A percentile compares a stretch with the other conserved stretches of the same genome.
Conservation (phyloP, 2,113 vertebrate species). For the Sapajus apella region DNA sequence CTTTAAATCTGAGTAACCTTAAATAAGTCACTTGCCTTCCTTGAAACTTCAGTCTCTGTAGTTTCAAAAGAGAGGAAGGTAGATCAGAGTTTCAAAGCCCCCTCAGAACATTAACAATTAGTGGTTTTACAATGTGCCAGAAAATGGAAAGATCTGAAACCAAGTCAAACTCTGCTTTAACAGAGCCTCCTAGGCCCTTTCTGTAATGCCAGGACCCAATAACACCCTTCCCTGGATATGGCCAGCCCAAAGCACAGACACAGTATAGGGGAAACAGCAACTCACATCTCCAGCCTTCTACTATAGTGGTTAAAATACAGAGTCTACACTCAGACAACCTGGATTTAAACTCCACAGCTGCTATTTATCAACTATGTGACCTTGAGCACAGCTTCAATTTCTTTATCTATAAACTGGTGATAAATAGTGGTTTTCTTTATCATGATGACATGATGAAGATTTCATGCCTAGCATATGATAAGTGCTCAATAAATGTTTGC, state of each 20-base stretch:
- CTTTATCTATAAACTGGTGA: neutral
- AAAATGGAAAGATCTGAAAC: neutral
- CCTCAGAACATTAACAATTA: no score
- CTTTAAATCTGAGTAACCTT: neutral
- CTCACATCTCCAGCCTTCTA: neutral
- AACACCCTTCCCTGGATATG: neutral
- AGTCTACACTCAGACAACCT: neutral
- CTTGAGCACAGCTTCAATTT: neutral
- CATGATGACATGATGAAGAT: neutral
- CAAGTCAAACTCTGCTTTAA: neutral
- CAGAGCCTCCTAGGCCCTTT: neutral
- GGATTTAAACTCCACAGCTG: neutral
- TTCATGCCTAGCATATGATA: neutral
- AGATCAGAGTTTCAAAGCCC: neutral
- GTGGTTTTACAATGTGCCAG: neutral
- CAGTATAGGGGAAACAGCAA: neutral
- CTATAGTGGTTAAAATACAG: neutral
- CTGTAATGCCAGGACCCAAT: neutral
- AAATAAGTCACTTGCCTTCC: neutral
- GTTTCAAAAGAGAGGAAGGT: neutral
- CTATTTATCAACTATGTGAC: neutral
- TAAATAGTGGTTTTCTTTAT: neutral
- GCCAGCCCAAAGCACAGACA: neutral
- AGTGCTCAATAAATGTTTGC: neutral
- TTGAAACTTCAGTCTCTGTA: neutral